Evolutionary conservation across 2,797 vertebrate species (phyloP).

Genomic region (Propithecus perrieri): DNA sequence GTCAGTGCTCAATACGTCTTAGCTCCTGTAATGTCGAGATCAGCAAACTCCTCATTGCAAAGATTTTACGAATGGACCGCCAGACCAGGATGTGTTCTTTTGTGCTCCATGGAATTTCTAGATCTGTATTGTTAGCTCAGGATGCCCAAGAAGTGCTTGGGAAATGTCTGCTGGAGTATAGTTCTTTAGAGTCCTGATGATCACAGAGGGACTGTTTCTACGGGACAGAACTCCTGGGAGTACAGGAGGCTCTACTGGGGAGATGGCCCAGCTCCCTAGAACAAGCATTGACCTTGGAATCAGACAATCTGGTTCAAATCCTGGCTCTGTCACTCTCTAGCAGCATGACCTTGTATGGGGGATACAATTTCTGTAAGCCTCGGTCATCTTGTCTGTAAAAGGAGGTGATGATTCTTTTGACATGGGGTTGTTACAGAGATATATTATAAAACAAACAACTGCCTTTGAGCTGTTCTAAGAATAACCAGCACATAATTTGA

Average conservation of each 20-base stretch:
- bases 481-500: neutral
- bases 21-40: neutral
- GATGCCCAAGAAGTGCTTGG: neutral
- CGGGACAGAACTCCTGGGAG: neutral
- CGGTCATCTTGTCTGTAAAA: neutral
- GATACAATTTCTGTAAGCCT: neutral
- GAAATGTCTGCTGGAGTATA: neutral
- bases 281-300: neutral
- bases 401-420: neutral
- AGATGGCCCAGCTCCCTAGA: neutral
- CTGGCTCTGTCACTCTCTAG: neutral
- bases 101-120: neutral
- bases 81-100: neutral
- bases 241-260: rapidly evolving
- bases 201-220: neutral
- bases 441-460: neutral
- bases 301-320: neutral
- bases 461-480: neutral
- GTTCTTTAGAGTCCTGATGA: neutral
- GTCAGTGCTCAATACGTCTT: neutral
- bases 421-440: neutral
- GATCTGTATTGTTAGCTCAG: neutral
- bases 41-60: neutral
- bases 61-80: neutral
- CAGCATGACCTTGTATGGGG: neutral